Conservation (phyloP, 2,888 invertebrate genomes). For the Tillus elongatus region DNA sequence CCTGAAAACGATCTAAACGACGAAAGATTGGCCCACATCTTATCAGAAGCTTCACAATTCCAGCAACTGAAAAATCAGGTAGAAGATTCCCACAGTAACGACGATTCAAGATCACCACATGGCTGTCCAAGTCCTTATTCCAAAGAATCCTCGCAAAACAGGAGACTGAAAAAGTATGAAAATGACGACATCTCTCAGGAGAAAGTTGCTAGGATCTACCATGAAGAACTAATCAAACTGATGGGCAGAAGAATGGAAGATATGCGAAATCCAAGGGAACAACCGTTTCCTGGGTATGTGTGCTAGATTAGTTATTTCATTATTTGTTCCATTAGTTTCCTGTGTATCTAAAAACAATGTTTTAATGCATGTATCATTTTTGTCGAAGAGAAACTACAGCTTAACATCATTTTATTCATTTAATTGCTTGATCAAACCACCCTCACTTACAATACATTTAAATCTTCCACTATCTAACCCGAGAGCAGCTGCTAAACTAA, state of each 20-base stretch:
- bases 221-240: constrained; percentile 88
- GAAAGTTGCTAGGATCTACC: constrained; percentile 89
- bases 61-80: constrained; percentile 52
- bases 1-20: constrained; percentile 72
- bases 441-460: no score
- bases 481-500: constrained; percentile 46
- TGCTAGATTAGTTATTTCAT: constrained; percentile 12
- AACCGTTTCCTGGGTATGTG: constrained; percentile 70
- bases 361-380: no score
- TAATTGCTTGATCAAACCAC: no score
- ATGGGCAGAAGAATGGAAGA: constrained; percentile 73
- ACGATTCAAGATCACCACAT: constrained; percentile 72
- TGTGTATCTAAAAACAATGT: neutral
- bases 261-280: constrained; percentile 64
- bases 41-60: constrained; percentile 84
- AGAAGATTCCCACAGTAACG: constrained; percentile 65
- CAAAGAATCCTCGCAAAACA: constrained; percentile 61
- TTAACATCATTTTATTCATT: no score
- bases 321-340: constrained; percentile 10
- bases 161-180: constrained; percentile 77
- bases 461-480: no score
- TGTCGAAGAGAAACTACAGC: no score
- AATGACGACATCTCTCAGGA: constrained; percentile 95
- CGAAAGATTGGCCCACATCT: constrained; percentile 86
- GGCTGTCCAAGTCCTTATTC: constrained; percentile 76